These are phyloP conservation scores for Hiodon tergisus DNA, from an alignment of 2,113 vertebrate genomes.

Conservation along the genomic window DNA sequence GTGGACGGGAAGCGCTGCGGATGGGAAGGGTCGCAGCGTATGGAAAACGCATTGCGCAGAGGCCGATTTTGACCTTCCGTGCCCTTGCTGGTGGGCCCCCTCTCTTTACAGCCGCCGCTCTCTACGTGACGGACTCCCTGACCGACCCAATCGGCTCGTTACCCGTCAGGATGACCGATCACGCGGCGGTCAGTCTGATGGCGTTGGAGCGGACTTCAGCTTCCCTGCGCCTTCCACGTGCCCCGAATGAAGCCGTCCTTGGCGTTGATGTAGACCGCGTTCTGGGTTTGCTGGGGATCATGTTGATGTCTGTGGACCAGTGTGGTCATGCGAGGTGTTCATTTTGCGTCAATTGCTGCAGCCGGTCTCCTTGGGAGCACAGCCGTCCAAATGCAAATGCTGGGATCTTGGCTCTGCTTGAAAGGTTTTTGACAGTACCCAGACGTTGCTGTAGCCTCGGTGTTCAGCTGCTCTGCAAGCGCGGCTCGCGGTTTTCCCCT, in stretches of 20 bases:
- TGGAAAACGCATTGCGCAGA: not conserved
- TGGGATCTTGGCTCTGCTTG: too few relatives aligned
- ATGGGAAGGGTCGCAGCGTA: not conserved
- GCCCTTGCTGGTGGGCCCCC: not conserved
- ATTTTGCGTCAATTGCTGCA: not conserved
- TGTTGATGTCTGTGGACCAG: not conserved
- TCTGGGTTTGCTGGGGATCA: not conserved
- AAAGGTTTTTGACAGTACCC: too few relatives aligned
- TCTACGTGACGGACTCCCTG: not conserved
- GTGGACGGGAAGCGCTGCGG: slow-evolving; percentile 21
- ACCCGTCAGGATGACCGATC: too few relatives aligned
- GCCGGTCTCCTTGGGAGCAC: not conserved
- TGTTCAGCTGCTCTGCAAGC: too few relatives aligned
- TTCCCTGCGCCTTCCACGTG: too few relatives aligned
- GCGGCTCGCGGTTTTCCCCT: too few relatives aligned
- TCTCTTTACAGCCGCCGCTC: not conserved
- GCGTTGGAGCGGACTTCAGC: too few relatives aligned
- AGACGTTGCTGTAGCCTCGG: too few relatives aligned
- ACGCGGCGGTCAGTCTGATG: too few relatives aligned
- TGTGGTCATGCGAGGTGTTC: not conserved
- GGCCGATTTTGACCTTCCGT: not conserved
- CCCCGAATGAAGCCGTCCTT: not conserved
- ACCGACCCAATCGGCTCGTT: too few relatives aligned
- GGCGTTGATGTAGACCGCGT: not conserved
- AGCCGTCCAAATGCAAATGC: not conserved